A percentile compares a stretch with the other conserved stretches of the same genome.
Evolutionary conservation across 2,888 invertebrate species (phyloP).

Genomic region (Saturnia pavonia): DNA sequence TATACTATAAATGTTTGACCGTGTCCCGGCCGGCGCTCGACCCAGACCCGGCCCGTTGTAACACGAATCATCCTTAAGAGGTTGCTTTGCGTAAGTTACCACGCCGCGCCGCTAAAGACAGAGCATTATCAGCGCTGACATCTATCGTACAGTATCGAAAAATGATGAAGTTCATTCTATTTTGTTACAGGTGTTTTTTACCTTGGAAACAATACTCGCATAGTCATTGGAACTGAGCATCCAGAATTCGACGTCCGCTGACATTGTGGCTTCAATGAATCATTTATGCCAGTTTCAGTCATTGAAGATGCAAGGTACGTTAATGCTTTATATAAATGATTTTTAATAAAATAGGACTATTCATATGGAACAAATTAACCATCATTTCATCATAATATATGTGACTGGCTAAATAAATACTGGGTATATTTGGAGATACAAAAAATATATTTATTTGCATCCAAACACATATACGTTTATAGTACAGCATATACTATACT

Average conservation of each 20-base stretch:
- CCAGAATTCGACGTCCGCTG: constrained; percentile 74
- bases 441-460: neutral
- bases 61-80: too few species aligned
- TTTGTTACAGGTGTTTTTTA: constrained; percentile 12
- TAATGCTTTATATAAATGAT: neutral
- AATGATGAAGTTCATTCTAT: neutral
- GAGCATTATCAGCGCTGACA: too few species aligned
- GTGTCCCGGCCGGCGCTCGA: too few species aligned
- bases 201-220: constrained; percentile 13
- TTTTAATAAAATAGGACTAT: neutral
- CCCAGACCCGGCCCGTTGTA: too few species aligned
- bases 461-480: neutral
- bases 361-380: neutral
- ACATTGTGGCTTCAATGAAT: constrained; percentile 83
- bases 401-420: neutral
- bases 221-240: constrained; percentile 72
- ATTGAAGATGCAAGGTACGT: constrained; percentile 84
- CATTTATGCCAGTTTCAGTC: constrained; percentile 85
- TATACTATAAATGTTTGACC: too few species aligned
- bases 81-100: too few species aligned
- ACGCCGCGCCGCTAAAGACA: too few species aligned
- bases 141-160: too few species aligned
- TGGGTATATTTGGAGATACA: neutral
- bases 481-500: neutral
- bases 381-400: neutral